Evolutionary conservation across 1,140 invertebrate species (phyloP).

Genomic region (Drosophila tropicalis): DNA sequence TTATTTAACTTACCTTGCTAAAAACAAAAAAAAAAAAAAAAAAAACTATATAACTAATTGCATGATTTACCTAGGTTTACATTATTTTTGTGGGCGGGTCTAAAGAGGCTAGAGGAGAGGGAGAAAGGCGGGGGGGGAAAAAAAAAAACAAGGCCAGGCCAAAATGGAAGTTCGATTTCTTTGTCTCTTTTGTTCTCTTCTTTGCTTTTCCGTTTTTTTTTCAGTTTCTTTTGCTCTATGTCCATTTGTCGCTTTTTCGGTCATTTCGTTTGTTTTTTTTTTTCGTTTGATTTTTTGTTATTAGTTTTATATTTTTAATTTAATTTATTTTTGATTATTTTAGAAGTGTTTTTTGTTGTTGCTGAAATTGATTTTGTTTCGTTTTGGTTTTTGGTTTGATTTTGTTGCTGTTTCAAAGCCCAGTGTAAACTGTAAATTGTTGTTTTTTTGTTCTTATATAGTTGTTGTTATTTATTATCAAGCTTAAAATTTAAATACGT

Average conservation of each 20-base stretch:
- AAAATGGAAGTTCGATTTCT: constrained; percentile 31
- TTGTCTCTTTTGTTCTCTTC: constrained; percentile 15
- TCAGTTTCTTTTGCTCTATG: not conserved
- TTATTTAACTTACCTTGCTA: constrained; percentile 71
- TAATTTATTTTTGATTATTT: constrained; percentile 46
- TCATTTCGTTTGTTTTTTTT: not conserved
- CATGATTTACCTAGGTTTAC: constrained; percentile 12
- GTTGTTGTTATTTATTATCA: constrained; percentile 34
- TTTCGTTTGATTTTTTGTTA: constrained; percentile 25
- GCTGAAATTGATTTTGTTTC: constrained; percentile 33
- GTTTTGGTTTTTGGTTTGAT: constrained; percentile 70
- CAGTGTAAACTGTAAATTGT: constrained; percentile 79
- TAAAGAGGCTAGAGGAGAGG: not conserved
- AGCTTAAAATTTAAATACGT: constrained; percentile 51
- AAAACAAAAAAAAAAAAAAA: constrained; percentile 50
- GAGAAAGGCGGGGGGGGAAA: not conserved
- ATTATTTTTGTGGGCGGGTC: not conserved
- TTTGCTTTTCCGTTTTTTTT: not conserved
- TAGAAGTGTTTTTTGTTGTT: constrained; percentile 24
- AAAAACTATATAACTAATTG: constrained; percentile 55
- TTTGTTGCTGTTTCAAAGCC: constrained; percentile 82
- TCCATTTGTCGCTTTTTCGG: constrained; percentile 14
- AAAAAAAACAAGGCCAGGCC: constrained; percentile 1
- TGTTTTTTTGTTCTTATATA: constrained; percentile 37
- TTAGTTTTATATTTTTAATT: constrained; percentile 25